Evolutionary conservation across 2,888 invertebrate genomes (phyloP).

Genomic region (Griposia aprilina): DNA sequence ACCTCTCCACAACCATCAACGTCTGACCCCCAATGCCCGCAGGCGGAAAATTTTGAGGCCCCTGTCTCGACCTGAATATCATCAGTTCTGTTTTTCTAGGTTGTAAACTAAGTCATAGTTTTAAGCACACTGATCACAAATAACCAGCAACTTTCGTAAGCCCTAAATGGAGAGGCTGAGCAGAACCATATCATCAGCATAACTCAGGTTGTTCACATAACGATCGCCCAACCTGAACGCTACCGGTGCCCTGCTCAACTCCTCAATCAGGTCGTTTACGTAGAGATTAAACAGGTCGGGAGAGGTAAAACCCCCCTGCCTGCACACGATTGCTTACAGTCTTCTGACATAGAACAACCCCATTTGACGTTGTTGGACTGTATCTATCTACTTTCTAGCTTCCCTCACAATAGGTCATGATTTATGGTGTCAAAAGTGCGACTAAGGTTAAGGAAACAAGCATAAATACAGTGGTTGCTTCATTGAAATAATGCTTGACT

Average conservation of each 20-base stretch:
- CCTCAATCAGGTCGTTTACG: neutral
- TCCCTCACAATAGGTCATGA: neutral
- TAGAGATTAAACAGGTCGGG: slow-evolving; percentile 5
- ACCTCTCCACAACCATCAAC: slow-evolving; percentile 1
- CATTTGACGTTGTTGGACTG: neutral
- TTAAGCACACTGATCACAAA: neutral
- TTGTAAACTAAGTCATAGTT: neutral
- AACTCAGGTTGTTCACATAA: neutral
- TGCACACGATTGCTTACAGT: neutral
- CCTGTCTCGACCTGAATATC: neutral
- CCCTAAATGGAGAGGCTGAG: neutral
- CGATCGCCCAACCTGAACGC: neutral
- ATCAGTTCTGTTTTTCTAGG: neutral
- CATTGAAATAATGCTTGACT: neutral
- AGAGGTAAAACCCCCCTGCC: neutral
- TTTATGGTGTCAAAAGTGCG: neutral
- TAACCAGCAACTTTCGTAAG: neutral
- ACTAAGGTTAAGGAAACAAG: neutral
- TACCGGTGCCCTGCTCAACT: neutral
- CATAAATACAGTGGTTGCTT: neutral
- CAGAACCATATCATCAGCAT: neutral
- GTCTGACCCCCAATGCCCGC: neutral
- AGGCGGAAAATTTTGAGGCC: neutral
- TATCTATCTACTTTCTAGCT: neutral
- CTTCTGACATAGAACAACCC: neutral